Evolutionary conservation across 2,113 vertebrate genomes (phyloP).

Genomic region (Enhydra lutris): DNA sequence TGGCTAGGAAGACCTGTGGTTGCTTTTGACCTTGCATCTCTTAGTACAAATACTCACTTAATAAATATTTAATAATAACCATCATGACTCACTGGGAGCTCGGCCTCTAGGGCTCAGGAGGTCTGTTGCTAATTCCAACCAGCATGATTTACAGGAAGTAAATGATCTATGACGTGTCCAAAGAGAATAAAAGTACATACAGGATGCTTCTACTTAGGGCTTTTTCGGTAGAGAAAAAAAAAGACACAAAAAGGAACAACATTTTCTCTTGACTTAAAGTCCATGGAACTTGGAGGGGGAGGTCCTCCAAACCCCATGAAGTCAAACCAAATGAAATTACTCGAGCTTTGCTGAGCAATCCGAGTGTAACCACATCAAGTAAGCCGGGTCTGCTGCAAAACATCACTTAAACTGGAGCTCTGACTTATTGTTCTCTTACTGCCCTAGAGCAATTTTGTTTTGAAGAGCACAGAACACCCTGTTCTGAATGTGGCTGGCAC

Average conservation of each 20-base stretch:
- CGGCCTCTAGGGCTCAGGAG: slow-evolving; percentile 57
- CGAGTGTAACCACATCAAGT: slow-evolving; percentile 72
- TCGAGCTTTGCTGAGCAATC: slow-evolving; percentile 33
- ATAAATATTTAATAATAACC: slow-evolving; percentile 76
- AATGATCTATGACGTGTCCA: slow-evolving; percentile 58
- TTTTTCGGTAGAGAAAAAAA: slow-evolving; percentile 52
- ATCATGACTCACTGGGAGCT: slow-evolving; percentile 68
- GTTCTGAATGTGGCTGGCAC: slow-evolving; percentile 88
- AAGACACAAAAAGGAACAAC: slow-evolving; percentile 38
- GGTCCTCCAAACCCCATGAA: slow-evolving; percentile 33
- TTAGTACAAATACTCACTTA: slow-evolving; percentile 66
- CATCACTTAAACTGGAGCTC: slow-evolving; percentile 83
- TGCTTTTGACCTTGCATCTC: slow-evolving; percentile 62
- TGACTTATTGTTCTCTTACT: slow-evolving; percentile 87
- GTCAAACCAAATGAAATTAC: slow-evolving; percentile 58
- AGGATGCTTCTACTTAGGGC: slow-evolving; percentile 75
- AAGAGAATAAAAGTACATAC: slow-evolving; percentile 66
- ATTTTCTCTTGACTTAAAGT: slow-evolving; percentile 48
- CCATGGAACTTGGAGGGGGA: slow-evolving; percentile 29
- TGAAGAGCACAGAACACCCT: slow-evolving; percentile 88
- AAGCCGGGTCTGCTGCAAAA: slow-evolving; percentile 71
- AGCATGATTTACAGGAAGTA: slow-evolving; percentile 68
- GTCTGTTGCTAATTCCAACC: slow-evolving; percentile 70
- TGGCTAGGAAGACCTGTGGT: slow-evolving; percentile 48
- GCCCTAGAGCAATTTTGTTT: slow-evolving; percentile 88